Conservation (phyloP, 2,797 vertebrate genomes). For the Enoplosus armatus region DNA sequence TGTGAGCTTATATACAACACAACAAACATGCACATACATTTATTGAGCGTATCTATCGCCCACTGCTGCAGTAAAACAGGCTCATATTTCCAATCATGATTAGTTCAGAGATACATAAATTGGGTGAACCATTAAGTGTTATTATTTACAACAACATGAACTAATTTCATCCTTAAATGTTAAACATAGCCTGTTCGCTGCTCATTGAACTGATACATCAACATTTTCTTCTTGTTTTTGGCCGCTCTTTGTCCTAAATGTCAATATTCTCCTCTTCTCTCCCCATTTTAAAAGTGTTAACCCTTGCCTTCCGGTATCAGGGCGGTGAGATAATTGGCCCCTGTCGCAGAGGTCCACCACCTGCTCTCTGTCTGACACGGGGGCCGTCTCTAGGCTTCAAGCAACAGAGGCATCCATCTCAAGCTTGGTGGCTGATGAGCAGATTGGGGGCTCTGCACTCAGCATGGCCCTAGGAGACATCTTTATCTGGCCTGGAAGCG, state of each 20-base stretch:
- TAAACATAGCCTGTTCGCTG: neutral
- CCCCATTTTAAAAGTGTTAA: constrained; percentile 13
- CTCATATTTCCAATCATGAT: neutral
- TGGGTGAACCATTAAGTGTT: neutral
- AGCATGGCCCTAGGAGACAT: constrained; percentile 68
- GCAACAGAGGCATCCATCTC: constrained; percentile 70
- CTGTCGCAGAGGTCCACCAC: constrained; percentile 66
- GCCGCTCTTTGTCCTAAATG: neutral
- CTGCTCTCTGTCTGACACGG: constrained; percentile 65
- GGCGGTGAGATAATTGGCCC: constrained; percentile 54
- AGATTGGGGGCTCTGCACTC: constrained; percentile 60
- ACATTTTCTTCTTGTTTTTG: neutral
- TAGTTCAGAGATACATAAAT: neutral
- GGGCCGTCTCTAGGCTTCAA: constrained; percentile 53
- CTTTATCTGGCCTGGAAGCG: constrained; percentile 77
- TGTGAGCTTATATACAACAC: neutral
- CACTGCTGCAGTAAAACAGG: constrained; percentile 1
- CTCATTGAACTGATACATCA: neutral
- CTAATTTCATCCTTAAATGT: neutral
- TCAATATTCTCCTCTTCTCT: constrained; percentile 4
- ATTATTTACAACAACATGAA: neutral
- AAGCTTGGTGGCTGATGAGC: constrained; percentile 65
- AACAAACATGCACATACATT: neutral
- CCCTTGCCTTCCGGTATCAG: constrained; percentile 29
- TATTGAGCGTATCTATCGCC: neutral